Percentiles rank a stretch among this genome's conserved stretches.
Conservation (phyloP, 2,888 invertebrate genomes). For the Smittia sp. region DNA sequence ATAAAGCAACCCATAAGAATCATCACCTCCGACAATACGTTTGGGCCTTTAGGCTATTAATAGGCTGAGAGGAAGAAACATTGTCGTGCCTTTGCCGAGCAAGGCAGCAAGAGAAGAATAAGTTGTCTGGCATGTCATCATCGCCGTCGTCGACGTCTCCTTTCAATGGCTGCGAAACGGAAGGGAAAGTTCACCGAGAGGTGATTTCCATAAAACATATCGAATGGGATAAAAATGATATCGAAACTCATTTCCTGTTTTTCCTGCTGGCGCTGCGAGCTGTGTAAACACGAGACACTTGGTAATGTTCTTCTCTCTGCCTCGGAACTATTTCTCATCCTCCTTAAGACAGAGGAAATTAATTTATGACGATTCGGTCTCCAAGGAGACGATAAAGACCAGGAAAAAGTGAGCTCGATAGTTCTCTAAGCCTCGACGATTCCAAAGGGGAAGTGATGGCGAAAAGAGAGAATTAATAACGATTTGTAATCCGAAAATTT, state of each 20-base stretch:
- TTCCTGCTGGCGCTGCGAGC: neutral
- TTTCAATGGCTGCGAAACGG: neutral
- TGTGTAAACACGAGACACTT: constrained; percentile 10
- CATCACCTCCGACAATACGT: constrained; percentile 14
- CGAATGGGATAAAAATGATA: constrained; percentile 17
- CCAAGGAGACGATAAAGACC: constrained; percentile 28
- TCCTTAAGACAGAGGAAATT: constrained; percentile 19
- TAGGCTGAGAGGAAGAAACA: neutral
- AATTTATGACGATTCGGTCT: constrained; percentile 35
- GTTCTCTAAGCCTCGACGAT: neutral
- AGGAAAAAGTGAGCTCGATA: constrained; percentile 24
- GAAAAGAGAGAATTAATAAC: constrained; percentile 26
- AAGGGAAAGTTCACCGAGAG: neutral
- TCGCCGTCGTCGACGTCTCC: neutral
- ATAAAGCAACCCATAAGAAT: constrained; percentile 31
- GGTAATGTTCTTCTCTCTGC: neutral
- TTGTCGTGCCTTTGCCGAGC: too few species aligned
- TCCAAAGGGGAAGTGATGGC: too few species aligned
- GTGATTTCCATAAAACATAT: constrained; percentile 38
- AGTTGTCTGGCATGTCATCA: neutral
- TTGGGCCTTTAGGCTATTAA: constrained; percentile 26
- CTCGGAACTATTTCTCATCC: neutral
- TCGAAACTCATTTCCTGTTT: constrained; percentile 36
- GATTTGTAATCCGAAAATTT: constrained; percentile 25
- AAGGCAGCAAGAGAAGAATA: neutral